These are phyloP conservation scores for Ceyx erithaca DNA, from an alignment of 2,797 vertebrate genomes.

Conservation along the genomic window DNA sequence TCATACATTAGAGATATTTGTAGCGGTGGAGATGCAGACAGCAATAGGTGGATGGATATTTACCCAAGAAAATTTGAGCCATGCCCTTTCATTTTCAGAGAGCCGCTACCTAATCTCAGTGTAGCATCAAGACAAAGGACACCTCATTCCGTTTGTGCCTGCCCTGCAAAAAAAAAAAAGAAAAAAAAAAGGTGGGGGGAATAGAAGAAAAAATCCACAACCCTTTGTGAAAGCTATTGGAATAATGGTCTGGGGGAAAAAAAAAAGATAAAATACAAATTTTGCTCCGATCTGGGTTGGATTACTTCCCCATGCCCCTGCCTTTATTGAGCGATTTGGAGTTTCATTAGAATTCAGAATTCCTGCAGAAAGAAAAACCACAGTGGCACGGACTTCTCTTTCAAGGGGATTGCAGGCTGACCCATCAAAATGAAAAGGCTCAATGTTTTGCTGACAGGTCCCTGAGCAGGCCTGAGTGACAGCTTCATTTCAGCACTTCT, in stretches of 20 bases:
- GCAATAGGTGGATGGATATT: slow-evolving; percentile 75
- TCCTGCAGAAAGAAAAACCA: slow-evolving; percentile 82
- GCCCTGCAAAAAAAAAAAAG: slow-evolving; percentile 22
- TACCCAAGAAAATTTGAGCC: slow-evolving; percentile 80
- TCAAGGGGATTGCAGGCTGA: slow-evolving; percentile 85
- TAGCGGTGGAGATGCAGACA: slow-evolving; percentile 42
- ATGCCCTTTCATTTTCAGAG: slow-evolving; percentile 77
- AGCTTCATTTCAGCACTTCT: slow-evolving; percentile 88
- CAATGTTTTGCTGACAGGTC: slow-evolving; percentile 85
- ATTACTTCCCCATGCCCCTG: slow-evolving; percentile 82
- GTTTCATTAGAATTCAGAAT: slow-evolving; percentile 88
- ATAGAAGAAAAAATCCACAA: not conserved
- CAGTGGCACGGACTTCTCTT: slow-evolving; percentile 80
- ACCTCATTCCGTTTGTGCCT: slow-evolving; percentile 64
- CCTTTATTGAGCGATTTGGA: slow-evolving; percentile 85
- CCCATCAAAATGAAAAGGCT: slow-evolving; percentile 89
- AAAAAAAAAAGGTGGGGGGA: not conserved
- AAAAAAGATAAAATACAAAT: slow-evolving; percentile 80
- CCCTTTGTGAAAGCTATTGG: slow-evolving; percentile 72
- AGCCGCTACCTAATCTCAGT: slow-evolving; percentile 75
- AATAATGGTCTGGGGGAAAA: slow-evolving; percentile 66
- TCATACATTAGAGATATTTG: slow-evolving; percentile 59
- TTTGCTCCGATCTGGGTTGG: slow-evolving; percentile 79
- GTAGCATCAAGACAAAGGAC: slow-evolving; percentile 78
- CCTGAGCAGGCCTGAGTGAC: slow-evolving; percentile 85